Base-by-base conservation (phyloP, 2,113 vertebrate species). In the Salvelinus fontinalis region DNA sequence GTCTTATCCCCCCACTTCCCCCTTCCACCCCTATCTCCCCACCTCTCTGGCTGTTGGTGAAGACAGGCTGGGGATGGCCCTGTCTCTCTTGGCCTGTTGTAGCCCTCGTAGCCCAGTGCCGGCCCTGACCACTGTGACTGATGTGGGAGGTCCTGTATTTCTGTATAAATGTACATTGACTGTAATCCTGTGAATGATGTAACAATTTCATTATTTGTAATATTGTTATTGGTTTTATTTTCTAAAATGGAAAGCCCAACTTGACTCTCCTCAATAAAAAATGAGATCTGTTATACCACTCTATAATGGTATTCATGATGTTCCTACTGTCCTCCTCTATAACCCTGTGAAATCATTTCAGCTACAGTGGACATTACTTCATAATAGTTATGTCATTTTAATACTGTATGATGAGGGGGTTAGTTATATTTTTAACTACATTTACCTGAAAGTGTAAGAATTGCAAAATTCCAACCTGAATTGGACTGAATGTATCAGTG, bases 161-260 rank as follows among this genome's bases (percentile, higher is more conserved):
- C 89, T 94, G 93, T 95, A 94, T 91, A 94, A 94, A 94, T 95
- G 93, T 95, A 94, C 85, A 95, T 94, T 92, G 92, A 94, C 92
- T 95, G 93, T 95, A 94, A 92, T 93, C 94, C 92, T 94, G 94
- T 95, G 94, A 95, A 94, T 93, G 93, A 94, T 94, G 94, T 94
- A 94, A 94, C 92, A 94, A 93, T 93, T 94, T 93, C 93, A 90
- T 94, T 94, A 94, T 94, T 94, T 94, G 94, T 94, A 94, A 94
- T 94, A 94, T 94, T 93, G 93, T 93, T 92, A 92, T 94, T 92
- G 93, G 90, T 93, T 71, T 94, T 93, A 93, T 95, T 95, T 95
- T 95, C 91, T 94, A 94, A 94, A 92, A 93, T 92, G 88, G 87
- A 93, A 93, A 93, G 85, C 91, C 93, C 92, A 91, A 93, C 88